phyloP scores from a whole-genome alignment of 2,888 invertebrate species.

The Lottia scabra region DNA sequence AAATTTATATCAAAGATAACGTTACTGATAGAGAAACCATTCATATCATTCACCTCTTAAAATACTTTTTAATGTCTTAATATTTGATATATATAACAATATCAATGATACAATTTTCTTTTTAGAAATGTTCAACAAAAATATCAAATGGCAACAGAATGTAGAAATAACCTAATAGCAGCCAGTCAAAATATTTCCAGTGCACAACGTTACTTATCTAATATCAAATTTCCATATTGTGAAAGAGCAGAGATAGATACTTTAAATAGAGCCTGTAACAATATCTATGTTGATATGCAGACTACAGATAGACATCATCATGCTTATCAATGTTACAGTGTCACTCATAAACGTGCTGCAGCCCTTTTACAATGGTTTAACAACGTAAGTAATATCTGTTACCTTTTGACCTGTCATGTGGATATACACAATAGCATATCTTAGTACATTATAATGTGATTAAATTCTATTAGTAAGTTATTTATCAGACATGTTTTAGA shows the following conservation, averaged over 20 bases:
- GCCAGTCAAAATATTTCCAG: conserved; percentile 72
- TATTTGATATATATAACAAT: too few relatives aligned
- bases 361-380: conserved; percentile 73
- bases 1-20: too few relatives aligned
- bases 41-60: too few relatives aligned
- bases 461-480: too few relatives aligned
- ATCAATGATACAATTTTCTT: background rate
- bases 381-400: conserved; percentile 58
- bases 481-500: too few relatives aligned
- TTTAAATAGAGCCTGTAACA: conserved; percentile 70
- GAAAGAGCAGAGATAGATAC: conserved; percentile 70
- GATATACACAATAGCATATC: too few relatives aligned
- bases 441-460: too few relatives aligned
- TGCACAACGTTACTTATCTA: conserved; percentile 71
- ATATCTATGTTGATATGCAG: conserved; percentile 72
- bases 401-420: background rate
- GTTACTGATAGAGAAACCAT: too few relatives aligned
- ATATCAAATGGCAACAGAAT: conserved; percentile 71
- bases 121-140: conserved; percentile 68
- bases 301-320: conserved; percentile 67
- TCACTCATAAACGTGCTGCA: conserved; percentile 69
- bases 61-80: too few relatives aligned
- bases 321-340: conserved; percentile 70
- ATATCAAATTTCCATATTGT: conserved; percentile 73
- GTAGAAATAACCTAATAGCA: conserved; percentile 72